Percentiles rank a stretch among this genome's conserved stretches.
Conservation (phyloP, 2,113 vertebrate species). For the Thomomys bottae region DNA sequence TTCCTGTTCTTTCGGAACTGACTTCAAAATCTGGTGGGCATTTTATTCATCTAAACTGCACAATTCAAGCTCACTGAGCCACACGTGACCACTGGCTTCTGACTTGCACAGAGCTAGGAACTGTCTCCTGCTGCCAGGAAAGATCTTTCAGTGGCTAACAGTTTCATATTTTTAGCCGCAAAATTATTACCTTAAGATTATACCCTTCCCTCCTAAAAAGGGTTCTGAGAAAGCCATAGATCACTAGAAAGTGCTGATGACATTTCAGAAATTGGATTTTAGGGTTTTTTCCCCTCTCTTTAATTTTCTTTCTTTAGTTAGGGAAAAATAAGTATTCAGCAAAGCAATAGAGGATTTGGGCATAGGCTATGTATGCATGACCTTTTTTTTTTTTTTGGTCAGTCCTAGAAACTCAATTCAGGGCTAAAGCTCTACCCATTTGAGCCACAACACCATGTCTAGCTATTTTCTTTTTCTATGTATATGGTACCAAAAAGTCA, state of each 20-base stretch:
- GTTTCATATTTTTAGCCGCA: slow-evolving; percentile 40
- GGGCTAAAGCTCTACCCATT: no score
- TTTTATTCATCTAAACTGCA: background rate
- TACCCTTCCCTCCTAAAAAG: slow-evolving; percentile 22
- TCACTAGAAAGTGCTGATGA: slow-evolving; percentile 39
- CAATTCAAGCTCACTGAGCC: background rate
- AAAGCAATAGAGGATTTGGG: background rate
- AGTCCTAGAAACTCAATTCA: no score
- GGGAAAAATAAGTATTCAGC: background rate
- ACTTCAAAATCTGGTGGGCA: background rate
- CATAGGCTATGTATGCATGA: background rate
- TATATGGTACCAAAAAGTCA: no score
- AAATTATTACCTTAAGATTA: slow-evolving; percentile 40
- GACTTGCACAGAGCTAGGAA: background rate
- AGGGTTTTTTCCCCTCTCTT: background rate
- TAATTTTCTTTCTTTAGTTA: slow-evolving; percentile 1
- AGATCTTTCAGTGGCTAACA: slow-evolving; percentile 14
- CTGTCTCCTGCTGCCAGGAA: background rate
- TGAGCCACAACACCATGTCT: no score
- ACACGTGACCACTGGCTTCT: background rate
- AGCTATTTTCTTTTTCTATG: no score
- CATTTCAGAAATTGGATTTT: slow-evolving; percentile 41
- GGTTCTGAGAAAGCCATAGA: slow-evolving; percentile 38
- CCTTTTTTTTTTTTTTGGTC: no score
- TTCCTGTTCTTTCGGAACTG: background rate